Base-by-base conservation (phyloP, 2,888 invertebrate genomes). In the Phalera bucephala region DNA sequence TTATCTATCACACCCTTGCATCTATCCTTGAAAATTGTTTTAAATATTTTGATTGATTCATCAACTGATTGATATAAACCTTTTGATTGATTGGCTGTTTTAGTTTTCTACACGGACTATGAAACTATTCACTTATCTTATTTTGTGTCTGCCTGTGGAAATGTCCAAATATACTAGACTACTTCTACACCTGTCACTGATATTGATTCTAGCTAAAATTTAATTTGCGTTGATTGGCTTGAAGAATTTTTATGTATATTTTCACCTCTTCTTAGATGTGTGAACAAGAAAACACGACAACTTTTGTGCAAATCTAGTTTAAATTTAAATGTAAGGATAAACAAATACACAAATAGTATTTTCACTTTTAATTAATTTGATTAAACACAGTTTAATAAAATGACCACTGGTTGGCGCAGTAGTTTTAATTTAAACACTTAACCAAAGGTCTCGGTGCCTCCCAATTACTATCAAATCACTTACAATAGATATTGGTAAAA, bases 51-150 rank as follows among this genome's bases (percentile, higher is more conserved):
- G 31, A 31, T 42, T 40, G 36, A 35, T 40, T 10, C 26, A 31
- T 8, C 13, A 31, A 7, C 1, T 29, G 15, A 17, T 13, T 8
- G 15, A 15, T 15, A 17, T 15, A 29, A 15, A 17, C 7, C 14
- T 9, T 14, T 34, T 42, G 36, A 30, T 35, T 40, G 42, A 19
- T 40, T 50, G 41, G 15, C 13, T 31, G 27, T 29, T 42, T 25
- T 33, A 35, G 27, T 31, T 36, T 34, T 27, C 52, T 31, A 48
- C 42, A 40, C 46, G 41, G 21, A 8, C 10, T 10, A n/a, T n/a
- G 23, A 10, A 42, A 0, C 31, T 32, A 48, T 52, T 36, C 12
- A 25, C 29, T 34, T 42, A 11, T 26, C 26, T 26, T 14, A 13
- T 26, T 2, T n/a, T 14, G 12, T 11, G 11, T 25, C 12, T 25